Conservation (phyloP, 2,888 invertebrate genomes). For the Mantis religiosa region DNA sequence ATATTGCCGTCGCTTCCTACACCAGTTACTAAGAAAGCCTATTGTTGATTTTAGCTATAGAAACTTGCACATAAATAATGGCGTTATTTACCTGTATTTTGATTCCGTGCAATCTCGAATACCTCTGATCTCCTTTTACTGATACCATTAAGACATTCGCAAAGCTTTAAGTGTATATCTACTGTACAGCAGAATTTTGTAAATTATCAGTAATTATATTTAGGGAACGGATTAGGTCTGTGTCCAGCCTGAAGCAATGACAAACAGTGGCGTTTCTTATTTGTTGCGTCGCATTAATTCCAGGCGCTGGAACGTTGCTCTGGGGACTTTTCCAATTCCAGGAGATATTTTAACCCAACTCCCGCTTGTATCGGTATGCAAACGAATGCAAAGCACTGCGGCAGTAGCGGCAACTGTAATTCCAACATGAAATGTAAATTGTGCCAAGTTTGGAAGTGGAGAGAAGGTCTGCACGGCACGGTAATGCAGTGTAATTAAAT, state of each 20-base stretch:
- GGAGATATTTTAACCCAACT: background rate
- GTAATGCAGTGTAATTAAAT: background rate
- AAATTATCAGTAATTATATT: too few relatives aligned
- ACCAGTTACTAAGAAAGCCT: too few relatives aligned
- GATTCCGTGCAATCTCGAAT: too few relatives aligned
- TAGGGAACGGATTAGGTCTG: background rate
- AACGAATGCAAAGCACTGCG: background rate
- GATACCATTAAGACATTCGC: too few relatives aligned
- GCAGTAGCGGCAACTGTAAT: background rate
- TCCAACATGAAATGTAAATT: background rate
- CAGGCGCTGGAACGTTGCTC: background rate
- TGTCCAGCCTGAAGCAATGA: background rate
- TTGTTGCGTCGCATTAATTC: background rate
- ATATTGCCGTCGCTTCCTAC: too few relatives aligned
- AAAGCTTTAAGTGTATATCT: too few relatives aligned
- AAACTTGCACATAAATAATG: too few relatives aligned
- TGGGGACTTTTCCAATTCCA: background rate
- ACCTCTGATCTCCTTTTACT: too few relatives aligned
- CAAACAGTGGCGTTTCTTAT: background rate
- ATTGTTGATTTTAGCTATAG: too few relatives aligned
- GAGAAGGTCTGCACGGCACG: background rate
- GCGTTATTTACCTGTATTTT: too few relatives aligned
- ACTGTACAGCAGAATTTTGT: too few relatives aligned
- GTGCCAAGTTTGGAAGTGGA: background rate
- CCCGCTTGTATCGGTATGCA: background rate